Evolutionary conservation across 2,113 vertebrate species (phyloP).

Genomic region (Rana temporaria): DNA sequence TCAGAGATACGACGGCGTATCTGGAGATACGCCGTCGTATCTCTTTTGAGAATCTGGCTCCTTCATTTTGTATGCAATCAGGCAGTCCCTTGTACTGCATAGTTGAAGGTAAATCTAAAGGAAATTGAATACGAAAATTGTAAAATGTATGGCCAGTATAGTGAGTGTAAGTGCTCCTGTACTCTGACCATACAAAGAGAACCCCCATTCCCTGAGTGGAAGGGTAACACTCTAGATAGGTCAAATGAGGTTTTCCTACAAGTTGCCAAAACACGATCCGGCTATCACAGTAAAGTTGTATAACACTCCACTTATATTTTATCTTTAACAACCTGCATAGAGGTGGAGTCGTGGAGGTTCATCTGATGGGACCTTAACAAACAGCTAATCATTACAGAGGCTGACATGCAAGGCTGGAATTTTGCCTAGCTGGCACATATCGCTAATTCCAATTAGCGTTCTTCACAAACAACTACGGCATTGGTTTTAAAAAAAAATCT

Average conservation of each 20-base stretch:
- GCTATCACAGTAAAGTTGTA: background rate
- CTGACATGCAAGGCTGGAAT: conserved; percentile 41
- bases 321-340: conserved; percentile 35
- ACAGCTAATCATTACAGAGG: conserved; percentile 47
- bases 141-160: too few species aligned
- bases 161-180: too few species aligned
- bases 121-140: too few species aligned
- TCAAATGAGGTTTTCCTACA: background rate
- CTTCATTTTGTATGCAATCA: too few species aligned
- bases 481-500: background rate
- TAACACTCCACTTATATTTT: conserved; percentile 4
- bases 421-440: conserved; percentile 29
- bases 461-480: background rate
- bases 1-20: too few species aligned
- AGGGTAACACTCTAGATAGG: background rate
- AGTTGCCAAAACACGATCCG: background rate
- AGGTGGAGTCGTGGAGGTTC: conserved; percentile 39
- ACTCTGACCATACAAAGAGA: too few species aligned
- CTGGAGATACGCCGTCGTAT: too few species aligned
- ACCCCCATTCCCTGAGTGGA: too few species aligned
- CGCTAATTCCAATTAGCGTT: background rate
- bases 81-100: too few species aligned
- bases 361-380: conserved; percentile 7
- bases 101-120: too few species aligned
- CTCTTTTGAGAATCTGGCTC: too few species aligned